Conservation (phyloP, 2,888 invertebrate species). For the Phanerotoma sp. region DNA sequence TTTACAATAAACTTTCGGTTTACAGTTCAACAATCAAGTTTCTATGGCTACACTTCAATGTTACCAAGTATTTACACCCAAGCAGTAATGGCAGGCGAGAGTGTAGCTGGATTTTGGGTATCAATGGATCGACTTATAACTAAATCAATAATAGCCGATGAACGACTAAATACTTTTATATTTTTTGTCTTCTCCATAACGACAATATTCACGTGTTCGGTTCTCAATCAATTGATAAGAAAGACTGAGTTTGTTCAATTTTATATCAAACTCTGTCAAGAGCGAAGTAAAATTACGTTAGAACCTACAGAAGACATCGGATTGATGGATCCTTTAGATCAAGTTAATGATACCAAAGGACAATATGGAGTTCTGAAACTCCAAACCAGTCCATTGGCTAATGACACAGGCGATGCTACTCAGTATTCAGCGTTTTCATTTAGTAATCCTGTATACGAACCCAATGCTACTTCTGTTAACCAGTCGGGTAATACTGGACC, state of each 20-base stretch:
- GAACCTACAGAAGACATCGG: slow-evolving; percentile 85
- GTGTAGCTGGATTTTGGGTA: slow-evolving; percentile 85
- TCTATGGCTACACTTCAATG: slow-evolving; percentile 93
- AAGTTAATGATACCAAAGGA: slow-evolving; percentile 58
- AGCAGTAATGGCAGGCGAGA: slow-evolving; percentile 94
- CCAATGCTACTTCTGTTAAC: slow-evolving; percentile 63
- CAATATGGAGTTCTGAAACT: slow-evolving; percentile 77
- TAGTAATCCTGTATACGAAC: slow-evolving; percentile 83
- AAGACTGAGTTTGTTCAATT: slow-evolving; percentile 81
- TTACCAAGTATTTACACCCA: slow-evolving; percentile 87
- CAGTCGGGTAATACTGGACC: slow-evolving; percentile 59
- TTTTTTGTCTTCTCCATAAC: slow-evolving; percentile 82
- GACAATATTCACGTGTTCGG: slow-evolving; percentile 75
- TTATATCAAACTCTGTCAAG: slow-evolving; percentile 74
- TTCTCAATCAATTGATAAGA: slow-evolving; percentile 75
- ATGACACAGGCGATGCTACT: slow-evolving; percentile 38
- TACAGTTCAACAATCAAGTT: slow-evolving; percentile 86
- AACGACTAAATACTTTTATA: slow-evolving; percentile 79
- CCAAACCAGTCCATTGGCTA: slow-evolving; percentile 66
- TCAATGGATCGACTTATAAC: slow-evolving; percentile 83
- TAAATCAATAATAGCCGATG: slow-evolving; percentile 74
- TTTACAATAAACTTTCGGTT: slow-evolving; percentile 4
- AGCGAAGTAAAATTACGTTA: slow-evolving; percentile 76
- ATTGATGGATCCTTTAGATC: slow-evolving; percentile 68
- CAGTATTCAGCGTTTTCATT: slow-evolving; percentile 69